A percentile compares a stretch with the other conserved stretches of the same genome.
phyloP scores from a whole-genome alignment of 2,113 vertebrate species.

The Saguinus imperator region DNA sequence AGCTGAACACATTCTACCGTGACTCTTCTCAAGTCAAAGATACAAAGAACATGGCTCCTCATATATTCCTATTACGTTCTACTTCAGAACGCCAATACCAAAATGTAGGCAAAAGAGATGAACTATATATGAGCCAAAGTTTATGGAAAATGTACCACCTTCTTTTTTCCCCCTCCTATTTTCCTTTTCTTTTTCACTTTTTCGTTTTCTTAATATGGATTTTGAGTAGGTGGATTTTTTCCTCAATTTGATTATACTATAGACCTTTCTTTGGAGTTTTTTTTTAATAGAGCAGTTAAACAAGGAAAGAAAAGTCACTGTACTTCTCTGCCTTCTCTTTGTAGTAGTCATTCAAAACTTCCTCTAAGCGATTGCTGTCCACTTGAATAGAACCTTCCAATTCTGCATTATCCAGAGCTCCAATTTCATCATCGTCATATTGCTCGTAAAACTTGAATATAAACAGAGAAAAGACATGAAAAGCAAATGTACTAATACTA shows the following conservation, averaged over 20 bases:
- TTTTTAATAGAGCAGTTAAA: neutral
- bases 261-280: neutral
- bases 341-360: slow-evolving; percentile 94
- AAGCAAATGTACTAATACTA: neutral
- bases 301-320: slow-evolving; percentile 53
- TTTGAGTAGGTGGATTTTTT: neutral
- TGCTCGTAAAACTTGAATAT: slow-evolving; percentile 93
- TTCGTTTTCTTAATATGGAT: neutral
- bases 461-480: slow-evolving; percentile 7
- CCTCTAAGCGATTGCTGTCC: slow-evolving; percentile 89
- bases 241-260: neutral
- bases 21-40: neutral
- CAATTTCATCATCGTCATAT: slow-evolving; percentile 97
- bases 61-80: neutral
- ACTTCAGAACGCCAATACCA: neutral
- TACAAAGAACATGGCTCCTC: neutral
- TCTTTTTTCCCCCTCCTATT: neutral
- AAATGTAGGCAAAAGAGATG: neutral
- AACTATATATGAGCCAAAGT: neutral
- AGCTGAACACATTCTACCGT: neutral
- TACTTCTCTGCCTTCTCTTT: slow-evolving; percentile 93
- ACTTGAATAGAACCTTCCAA: slow-evolving; percentile 93
- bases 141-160: neutral
- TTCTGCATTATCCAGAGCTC: slow-evolving; percentile 95
- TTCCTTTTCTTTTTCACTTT: neutral